These are phyloP conservation scores for Pithys albifrons DNA, from an alignment of 2,113 vertebrate genomes.

Conservation along the genomic window DNA sequence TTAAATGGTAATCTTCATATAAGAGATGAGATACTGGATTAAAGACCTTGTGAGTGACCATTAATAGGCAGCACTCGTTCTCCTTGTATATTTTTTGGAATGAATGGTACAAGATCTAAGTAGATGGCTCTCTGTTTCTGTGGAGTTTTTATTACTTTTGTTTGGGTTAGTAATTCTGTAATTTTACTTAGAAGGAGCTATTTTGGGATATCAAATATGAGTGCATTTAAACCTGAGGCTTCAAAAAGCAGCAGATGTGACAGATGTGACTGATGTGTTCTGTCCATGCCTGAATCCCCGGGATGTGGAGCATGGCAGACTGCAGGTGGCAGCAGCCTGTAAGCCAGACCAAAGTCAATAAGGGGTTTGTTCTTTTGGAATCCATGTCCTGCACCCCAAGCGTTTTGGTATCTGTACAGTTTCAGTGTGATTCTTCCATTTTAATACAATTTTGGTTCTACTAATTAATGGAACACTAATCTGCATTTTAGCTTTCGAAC, in stretches of 20 bases:
- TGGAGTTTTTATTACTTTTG: neutral
- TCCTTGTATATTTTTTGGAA: neutral
- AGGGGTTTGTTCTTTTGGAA: rapidly evolving
- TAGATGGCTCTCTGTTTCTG: neutral
- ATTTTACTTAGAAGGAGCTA: neutral
- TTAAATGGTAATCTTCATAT: neutral
- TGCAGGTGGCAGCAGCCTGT: constrained; percentile 52
- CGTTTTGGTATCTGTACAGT: rapidly evolving
- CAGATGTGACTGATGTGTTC: neutral
- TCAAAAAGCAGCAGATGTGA: rapidly evolving
- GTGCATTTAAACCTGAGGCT: neutral
- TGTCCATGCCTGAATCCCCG: rapidly evolving
- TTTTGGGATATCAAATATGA: neutral
- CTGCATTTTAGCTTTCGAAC: neutral
- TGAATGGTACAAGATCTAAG: neutral
- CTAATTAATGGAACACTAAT: neutral
- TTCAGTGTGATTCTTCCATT: neutral
- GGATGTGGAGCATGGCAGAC: neutral
- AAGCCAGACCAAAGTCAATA: rapidly evolving
- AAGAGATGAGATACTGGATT: neutral
- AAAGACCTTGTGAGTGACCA: neutral
- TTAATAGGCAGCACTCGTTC: neutral
- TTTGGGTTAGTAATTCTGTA: neutral
- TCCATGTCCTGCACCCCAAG: neutral
- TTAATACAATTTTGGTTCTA: neutral